Conservation (phyloP, 2,888 invertebrate genomes). For the Ormyrus thymus region DNA sequence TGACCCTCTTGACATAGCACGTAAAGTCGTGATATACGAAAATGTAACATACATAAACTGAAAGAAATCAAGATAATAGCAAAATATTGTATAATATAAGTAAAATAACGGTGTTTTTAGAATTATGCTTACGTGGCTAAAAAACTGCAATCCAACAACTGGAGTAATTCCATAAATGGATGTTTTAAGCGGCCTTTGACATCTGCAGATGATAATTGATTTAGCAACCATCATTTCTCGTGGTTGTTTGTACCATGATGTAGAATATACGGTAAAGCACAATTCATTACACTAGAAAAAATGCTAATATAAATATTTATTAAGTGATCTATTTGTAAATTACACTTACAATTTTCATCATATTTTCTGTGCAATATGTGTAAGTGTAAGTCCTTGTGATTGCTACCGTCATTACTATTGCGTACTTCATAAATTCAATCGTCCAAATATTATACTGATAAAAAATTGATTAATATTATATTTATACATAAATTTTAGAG, state of each 20-base stretch:
- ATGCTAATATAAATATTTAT: too few relatives aligned
- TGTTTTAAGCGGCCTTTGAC: conserved; percentile 21
- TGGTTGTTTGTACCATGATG: conserved; percentile 1
- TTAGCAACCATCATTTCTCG: conserved; percentile 10
- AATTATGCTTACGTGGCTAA: conserved; percentile 13
- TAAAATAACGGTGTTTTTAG: neutral
- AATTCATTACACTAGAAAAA: too few relatives aligned
- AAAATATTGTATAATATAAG: neutral
- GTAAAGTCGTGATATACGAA: conserved; percentile 10
- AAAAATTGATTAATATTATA: too few relatives aligned
- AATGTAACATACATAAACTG: conserved; percentile 15
- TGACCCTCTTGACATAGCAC: neutral
- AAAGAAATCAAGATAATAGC: neutral
- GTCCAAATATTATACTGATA: neutral
- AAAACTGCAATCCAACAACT: conserved; percentile 3
- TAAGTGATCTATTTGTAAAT: too few relatives aligned
- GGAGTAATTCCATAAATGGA: neutral
- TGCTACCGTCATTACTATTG: neutral
- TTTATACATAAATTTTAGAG: too few relatives aligned
- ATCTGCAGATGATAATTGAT: conserved; percentile 6
- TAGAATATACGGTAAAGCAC: neutral
- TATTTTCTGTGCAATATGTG: neutral
- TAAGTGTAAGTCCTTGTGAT: neutral
- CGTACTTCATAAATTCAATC: neutral
- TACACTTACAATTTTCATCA: too few relatives aligned